These are phyloP conservation scores for Strigops habroptila DNA, from an alignment of 2,113 vertebrate species.

Conservation along the genomic window DNA sequence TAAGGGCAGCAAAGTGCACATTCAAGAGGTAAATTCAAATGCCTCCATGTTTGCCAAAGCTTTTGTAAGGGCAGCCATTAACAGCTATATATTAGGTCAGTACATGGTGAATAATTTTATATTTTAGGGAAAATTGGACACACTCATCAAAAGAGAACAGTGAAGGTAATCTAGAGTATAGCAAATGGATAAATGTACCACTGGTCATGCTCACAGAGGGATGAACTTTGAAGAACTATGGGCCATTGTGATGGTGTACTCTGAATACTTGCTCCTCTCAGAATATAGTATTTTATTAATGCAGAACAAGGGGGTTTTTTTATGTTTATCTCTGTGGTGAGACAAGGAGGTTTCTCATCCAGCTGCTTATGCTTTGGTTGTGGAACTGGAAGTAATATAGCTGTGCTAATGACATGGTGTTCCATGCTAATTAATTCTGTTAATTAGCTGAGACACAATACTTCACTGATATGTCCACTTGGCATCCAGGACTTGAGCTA, in stretches of 20 bases:
- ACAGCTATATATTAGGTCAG: neutral
- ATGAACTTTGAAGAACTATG: neutral
- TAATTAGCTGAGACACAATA: neutral
- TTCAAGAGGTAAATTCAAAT: neutral
- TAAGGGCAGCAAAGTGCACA: neutral
- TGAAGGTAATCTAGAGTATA: neutral
- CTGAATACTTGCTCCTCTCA: neutral
- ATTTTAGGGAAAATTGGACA: neutral
- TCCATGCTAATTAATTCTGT: neutral
- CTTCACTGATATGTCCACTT: neutral
- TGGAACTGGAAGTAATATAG: neutral
- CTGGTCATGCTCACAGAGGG: neutral
- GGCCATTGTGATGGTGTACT: neutral
- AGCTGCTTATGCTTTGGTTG: neutral
- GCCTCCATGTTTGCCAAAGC: neutral
- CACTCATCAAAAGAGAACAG: neutral
- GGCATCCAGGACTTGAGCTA: neutral
- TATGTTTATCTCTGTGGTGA: neutral
- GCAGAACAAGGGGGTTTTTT: neutral
- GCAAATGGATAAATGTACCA: neutral
- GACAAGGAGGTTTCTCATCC: neutral
- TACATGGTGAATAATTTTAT: neutral
- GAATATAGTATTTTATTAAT: neutral
- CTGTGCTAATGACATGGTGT: neutral
- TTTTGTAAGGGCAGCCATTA: neutral